Evolutionary conservation across 2,113 vertebrate species (phyloP), one percentile per base, ranked within the genome.

Genomic region (Gobiocypris rarus): DNA sequence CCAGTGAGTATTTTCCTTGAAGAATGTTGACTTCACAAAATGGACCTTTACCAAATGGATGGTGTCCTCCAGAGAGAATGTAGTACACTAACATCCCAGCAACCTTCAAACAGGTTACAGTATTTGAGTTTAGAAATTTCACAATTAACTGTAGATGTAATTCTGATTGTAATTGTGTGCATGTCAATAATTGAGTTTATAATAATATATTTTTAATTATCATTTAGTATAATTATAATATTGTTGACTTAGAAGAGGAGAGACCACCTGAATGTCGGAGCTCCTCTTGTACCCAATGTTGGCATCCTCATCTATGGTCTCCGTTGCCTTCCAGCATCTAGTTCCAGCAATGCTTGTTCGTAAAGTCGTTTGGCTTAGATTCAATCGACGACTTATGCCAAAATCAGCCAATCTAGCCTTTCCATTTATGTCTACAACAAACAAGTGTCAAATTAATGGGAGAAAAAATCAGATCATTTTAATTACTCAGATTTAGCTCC

Each of bases 11-110:
- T 1, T 0, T 86, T n/a, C 92, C 93, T 1, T 71, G 0, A 0
- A 73, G 0, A 87, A 94, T 94, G 84, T 93, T 91, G 11, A 0
- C 0, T 13, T 90, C 91, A 74, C 88, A 89, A 38, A 17, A 0
- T 11, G 0, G n/a, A 9, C 17, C 1, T 80, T 3, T 74, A 0
- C 89, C 90, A 61, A 93, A 94, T 9, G 92, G 92, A 90, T 94
- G 93, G 3, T 90, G 86, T 75, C 92, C 91, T 58, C 89, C 17
- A 71, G 93, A 90, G 1, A 93, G 88, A 83, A 92, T 91, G 17
- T 92, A 94, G 70, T 93, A 93, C 0, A 86, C 73, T 71, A 94
- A 84, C 92, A 94, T 93, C 28, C 93, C 93, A 31, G 92, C 91
- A 75, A 93, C 92, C 93, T 80, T 92, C 70, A 58, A 82, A 3